Conservation (phyloP, 2,888 invertebrate species). For the Stenichneumon culpator region DNA sequence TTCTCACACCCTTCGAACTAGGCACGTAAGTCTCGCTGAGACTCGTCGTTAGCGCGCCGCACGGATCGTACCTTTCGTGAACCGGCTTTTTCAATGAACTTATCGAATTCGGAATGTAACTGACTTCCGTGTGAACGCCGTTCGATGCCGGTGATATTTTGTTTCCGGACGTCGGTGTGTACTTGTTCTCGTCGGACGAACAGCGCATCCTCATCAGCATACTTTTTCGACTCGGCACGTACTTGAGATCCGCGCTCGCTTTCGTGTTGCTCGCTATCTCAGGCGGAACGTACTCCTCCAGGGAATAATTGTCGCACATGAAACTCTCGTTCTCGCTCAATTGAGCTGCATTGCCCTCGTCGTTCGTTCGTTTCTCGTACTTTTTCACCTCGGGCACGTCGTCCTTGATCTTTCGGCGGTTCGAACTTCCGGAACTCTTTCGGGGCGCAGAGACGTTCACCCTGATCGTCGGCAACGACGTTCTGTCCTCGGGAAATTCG, state of each 20-base stretch:
- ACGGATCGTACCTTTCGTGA: constrained; percentile 76
- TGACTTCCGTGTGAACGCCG: constrained; percentile 27
- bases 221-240: constrained; percentile 79
- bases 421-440: constrained; percentile 59
- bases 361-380: constrained; percentile 4
- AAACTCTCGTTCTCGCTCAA: constrained; percentile 53
- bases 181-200: constrained; percentile 72
- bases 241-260: constrained; percentile 71
- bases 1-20: constrained; percentile 74
- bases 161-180: constrained; percentile 71
- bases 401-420: constrained; percentile 18
- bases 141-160: constrained; percentile 25
- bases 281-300: constrained; percentile 78
- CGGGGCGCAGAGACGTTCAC: constrained; percentile 75
- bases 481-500: constrained; percentile 68
- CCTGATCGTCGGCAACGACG: constrained; percentile 76
- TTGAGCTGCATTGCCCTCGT: constrained; percentile 31
- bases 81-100: constrained; percentile 56
- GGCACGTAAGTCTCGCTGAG: constrained; percentile 75
- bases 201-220: constrained; percentile 71
- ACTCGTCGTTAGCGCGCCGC: constrained; percentile 59
- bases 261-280: constrained; percentile 67
- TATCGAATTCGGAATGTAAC: constrained; percentile 78
- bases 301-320: constrained; percentile 56
- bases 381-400: constrained; percentile 17